These are phyloP conservation scores for Tupaia chinensis DNA, from an alignment of 2,113 vertebrate genomes.

Conservation along the genomic window DNA sequence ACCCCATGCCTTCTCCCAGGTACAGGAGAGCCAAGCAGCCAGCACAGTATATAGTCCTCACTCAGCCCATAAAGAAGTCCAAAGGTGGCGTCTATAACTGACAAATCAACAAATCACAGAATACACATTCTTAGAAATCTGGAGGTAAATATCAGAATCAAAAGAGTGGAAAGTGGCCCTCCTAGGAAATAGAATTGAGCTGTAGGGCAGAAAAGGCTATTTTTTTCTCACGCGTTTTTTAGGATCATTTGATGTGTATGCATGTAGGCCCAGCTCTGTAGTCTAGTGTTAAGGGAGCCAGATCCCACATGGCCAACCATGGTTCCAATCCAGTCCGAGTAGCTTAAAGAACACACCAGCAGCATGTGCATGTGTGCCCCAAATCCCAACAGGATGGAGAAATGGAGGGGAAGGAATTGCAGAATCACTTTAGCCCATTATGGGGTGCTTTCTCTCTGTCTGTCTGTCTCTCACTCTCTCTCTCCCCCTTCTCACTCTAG, in stretches of 20 bases:
- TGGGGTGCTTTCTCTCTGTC: too few relatives aligned
- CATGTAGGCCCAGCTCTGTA: too few relatives aligned
- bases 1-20: rapidly evolving
- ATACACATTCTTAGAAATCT: neutral
- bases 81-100: neutral
- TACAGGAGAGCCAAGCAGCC: neutral
- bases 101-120: neutral
- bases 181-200: neutral
- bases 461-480: too few relatives aligned
- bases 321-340: too few relatives aligned
- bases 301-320: too few relatives aligned
- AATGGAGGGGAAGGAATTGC: too few relatives aligned
- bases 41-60: neutral
- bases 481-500: too few relatives aligned
- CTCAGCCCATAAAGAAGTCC: neutral
- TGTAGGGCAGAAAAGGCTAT: neutral
- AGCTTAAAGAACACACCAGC: too few relatives aligned
- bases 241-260: neutral
- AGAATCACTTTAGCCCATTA: too few relatives aligned
- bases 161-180: neutral
- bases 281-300: too few relatives aligned
- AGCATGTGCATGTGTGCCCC: too few relatives aligned
- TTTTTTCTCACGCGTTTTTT: neutral
- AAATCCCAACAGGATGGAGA: too few relatives aligned
- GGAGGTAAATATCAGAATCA: neutral